phyloP scores from a whole-genome alignment of 2,888 invertebrate genomes.

The Diabrotica balteata region DNA sequence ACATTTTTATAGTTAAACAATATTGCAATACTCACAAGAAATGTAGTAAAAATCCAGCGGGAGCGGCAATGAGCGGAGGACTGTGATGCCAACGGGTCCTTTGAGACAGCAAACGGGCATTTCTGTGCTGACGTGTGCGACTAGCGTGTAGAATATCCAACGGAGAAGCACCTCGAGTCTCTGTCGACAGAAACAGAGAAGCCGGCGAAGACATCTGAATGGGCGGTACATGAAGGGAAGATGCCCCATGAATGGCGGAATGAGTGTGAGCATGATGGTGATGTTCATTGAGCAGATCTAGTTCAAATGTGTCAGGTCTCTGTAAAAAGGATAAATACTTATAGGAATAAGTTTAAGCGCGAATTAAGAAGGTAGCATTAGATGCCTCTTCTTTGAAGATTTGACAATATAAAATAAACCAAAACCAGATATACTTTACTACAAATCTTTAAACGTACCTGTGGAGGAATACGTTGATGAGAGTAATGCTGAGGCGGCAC shows the following conservation, averaged over 20 bases:
- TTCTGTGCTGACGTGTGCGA: conserved; percentile 51
- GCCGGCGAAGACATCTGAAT: conserved; percentile 61
- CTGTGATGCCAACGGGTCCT: conserved; percentile 61
- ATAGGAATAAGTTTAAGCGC: too few relatives aligned
- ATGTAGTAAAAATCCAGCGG: conserved; percentile 79
- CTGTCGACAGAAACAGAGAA: conserved; percentile 57
- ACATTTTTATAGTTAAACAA: too few relatives aligned
- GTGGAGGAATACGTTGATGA: conserved; percentile 59
- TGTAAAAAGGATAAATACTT: conserved; percentile 24
- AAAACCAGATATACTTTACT: too few relatives aligned
- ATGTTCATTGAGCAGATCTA: conserved; percentile 57
- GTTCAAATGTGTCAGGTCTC: conserved; percentile 57
- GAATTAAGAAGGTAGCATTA: too few relatives aligned
- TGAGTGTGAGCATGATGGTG: conserved; percentile 54
- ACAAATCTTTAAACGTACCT: conserved; percentile 41
- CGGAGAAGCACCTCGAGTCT: conserved; percentile 57
- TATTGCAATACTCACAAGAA: conserved; percentile 68
- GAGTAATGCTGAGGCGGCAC: conserved; percentile 56
- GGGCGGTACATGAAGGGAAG: conserved; percentile 60
- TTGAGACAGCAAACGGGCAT: conserved; percentile 46
- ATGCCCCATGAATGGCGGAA: conserved; percentile 49
- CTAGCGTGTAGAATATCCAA: conserved; percentile 60
- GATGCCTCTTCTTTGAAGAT: too few relatives aligned
- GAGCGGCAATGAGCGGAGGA: conserved; percentile 56
- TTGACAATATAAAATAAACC: too few relatives aligned